These are phyloP conservation scores for Chaetodon trifasciatus DNA, from an alignment of 2,797 vertebrate species.

Conservation along the genomic window DNA sequence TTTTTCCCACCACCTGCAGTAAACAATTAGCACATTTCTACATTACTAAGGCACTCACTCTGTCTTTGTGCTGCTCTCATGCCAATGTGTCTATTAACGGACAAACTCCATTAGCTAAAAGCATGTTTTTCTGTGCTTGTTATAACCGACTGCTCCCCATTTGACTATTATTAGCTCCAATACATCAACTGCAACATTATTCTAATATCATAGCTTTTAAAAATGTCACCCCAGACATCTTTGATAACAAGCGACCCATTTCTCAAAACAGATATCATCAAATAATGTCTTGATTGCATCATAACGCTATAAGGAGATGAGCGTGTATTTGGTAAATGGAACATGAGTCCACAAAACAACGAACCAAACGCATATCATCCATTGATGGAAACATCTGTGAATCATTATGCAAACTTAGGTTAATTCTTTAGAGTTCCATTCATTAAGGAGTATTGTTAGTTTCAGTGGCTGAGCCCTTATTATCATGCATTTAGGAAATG, in stretches of 20 bases:
- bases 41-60: slow-evolving; percentile 24
- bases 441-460: slow-evolving; percentile 97
- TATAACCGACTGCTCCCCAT: slow-evolving; percentile 84
- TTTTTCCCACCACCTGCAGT: slow-evolving; percentile 18
- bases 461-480: slow-evolving; percentile 94
- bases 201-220: slow-evolving; percentile 83
- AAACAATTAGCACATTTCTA: slow-evolving; percentile 44
- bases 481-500: slow-evolving; percentile 98
- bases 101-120: slow-evolving; percentile 91
- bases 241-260: slow-evolving; percentile 75
- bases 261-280: slow-evolving; percentile 90
- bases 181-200: slow-evolving; percentile 88
- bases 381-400: slow-evolving; percentile 93
- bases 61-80: slow-evolving; percentile 55
- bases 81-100: slow-evolving; percentile 65
- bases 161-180: slow-evolving; percentile 89
- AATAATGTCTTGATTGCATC: slow-evolving; percentile 93
- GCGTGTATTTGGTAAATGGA: slow-evolving; percentile 91
- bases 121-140: slow-evolving; percentile 80
- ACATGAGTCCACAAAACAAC: slow-evolving; percentile 81
- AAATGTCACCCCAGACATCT: slow-evolving; percentile 87
- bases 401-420: slow-evolving; percentile 90
- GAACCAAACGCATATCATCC: slow-evolving; percentile 88
- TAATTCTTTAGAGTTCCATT: slow-evolving; percentile 97
- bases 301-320: slow-evolving; percentile 91